Evolutionary conservation across 2,888 invertebrate species (phyloP), one percentile per base, ranked within the genome.

Genomic region (Diaperis boleti): DNA sequence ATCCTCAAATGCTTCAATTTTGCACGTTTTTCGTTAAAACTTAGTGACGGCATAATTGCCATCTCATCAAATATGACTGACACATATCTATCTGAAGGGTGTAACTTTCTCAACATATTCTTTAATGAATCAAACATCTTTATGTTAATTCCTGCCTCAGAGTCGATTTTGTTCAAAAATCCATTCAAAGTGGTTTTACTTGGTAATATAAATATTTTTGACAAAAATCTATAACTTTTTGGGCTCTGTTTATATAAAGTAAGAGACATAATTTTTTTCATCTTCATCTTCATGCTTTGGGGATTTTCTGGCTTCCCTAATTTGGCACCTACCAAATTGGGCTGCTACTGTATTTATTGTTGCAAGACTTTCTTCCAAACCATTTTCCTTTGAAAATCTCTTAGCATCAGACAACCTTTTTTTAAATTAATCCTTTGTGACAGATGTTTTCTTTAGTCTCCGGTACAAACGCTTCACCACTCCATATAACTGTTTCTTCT

Each of bases 121-220:
- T 22, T 22, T 7, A 22, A 22, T 4, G 7, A 22, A 22, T 22
- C 7, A 22, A 22, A 22, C 4, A 22, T 22, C 7, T 41, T 6
- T 41, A 7, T n/a, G 14, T 41, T 41, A 3, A 41, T 13, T 7
- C 41, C 41, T 7, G 41, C 41, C n/a, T 41, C 17, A 6, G 14
- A 41, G 14, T 41, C 41, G 6, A 41, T 41, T 41, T 11, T 6
- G 7, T 41, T 11, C 14, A 41, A 15, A 41, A 41, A 41, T n/a
- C n/a, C n/a, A n/a, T n/a, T n/a, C n/a, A n/a, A 41, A 31, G 47
- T 47, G 7, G 29, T 5, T 26, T 47, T 47, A 14, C 11, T 11
- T 6, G 47, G 22, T 13, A 47, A 47, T 26, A 18, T 47, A 26
- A 47, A 47, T 5, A 47, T 31, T 8, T 47, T 47, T 4, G 47